These are phyloP conservation scores for Lethrus apterus DNA, from an alignment of 1,140 invertebrate species.

Conservation along the genomic window DNA sequence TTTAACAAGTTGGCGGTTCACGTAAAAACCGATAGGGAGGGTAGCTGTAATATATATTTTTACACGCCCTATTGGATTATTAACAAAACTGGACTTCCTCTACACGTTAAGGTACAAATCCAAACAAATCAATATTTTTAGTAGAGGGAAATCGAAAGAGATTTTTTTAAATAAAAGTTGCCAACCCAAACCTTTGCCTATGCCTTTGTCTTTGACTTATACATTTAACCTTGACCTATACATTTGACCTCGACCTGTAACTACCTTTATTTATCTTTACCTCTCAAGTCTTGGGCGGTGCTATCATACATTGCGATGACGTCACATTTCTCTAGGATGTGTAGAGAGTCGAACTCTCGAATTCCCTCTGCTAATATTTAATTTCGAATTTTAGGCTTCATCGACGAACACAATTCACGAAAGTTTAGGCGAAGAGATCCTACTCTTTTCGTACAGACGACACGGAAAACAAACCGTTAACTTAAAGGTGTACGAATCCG, in stretches of 20 bases:
- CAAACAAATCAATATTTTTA: background rate
- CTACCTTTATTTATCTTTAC: no score
- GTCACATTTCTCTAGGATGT: no score
- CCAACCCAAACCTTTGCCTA: no score
- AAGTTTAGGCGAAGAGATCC: constrained; percentile 52
- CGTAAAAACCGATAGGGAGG: constrained; percentile 55
- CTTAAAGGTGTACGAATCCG: constrained; percentile 61
- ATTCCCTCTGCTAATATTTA: background rate
- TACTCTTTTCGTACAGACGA: constrained; percentile 64
- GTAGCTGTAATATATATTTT: constrained; percentile 58
- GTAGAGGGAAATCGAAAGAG: no score
- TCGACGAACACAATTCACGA: constrained; percentile 60
- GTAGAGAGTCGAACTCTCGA: no score
- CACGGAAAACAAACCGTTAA: constrained; percentile 54
- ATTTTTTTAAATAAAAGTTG: no score
- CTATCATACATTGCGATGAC: no score
- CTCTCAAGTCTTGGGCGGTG: no score
- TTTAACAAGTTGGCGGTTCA: constrained; percentile 60
- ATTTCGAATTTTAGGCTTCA: constrained; percentile 49
- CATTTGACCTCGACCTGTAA: no score
- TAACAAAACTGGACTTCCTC: constrained; percentile 74
- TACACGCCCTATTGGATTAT: constrained; percentile 87
- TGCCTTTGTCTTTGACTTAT: no score
- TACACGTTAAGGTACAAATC: constrained; percentile 64
- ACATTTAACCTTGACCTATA: no score